Evolutionary conservation across 2,113 vertebrate genomes (phyloP).

Genomic region (Paraplagusia blochii): DNA sequence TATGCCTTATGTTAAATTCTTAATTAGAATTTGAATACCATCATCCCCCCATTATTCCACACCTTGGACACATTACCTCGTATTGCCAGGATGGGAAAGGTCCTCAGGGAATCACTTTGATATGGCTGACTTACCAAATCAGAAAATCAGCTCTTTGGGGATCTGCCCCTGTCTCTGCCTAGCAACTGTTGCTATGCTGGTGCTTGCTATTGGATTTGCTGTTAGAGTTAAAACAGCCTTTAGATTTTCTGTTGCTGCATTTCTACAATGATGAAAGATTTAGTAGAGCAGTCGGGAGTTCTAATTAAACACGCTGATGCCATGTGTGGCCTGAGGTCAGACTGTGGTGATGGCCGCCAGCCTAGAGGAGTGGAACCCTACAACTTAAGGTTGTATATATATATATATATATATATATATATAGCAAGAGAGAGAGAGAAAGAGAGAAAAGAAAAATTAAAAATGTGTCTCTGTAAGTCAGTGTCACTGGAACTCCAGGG

Average conservation of each 20-base stretch:
- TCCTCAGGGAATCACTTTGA: slow-evolving; percentile 77
- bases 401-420: too few species aligned
- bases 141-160: slow-evolving; percentile 72
- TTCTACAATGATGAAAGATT: background rate
- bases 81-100: slow-evolving; percentile 74
- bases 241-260: background rate
- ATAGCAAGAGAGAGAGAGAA: too few species aligned
- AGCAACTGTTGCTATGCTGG: slow-evolving; percentile 77
- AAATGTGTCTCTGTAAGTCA: too few species aligned
- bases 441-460: too few species aligned
- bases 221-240: background rate
- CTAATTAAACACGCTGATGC: background rate
- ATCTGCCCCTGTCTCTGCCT: slow-evolving; percentile 76
- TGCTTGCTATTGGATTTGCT: slow-evolving; percentile 46
- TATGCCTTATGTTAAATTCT: background rate
- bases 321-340: too few species aligned
- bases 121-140: slow-evolving; percentile 78
- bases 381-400: too few species aligned
- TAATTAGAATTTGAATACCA: background rate
- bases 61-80: slow-evolving; percentile 1
- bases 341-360: too few species aligned
- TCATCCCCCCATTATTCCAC: slow-evolving; percentile 18
- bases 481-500: too few species aligned
- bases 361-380: too few species aligned
- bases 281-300: background rate